These are phyloP conservation scores for Drosophila pullipes DNA, from an alignment of 2,888 invertebrate species.

Conservation along the genomic window DNA sequence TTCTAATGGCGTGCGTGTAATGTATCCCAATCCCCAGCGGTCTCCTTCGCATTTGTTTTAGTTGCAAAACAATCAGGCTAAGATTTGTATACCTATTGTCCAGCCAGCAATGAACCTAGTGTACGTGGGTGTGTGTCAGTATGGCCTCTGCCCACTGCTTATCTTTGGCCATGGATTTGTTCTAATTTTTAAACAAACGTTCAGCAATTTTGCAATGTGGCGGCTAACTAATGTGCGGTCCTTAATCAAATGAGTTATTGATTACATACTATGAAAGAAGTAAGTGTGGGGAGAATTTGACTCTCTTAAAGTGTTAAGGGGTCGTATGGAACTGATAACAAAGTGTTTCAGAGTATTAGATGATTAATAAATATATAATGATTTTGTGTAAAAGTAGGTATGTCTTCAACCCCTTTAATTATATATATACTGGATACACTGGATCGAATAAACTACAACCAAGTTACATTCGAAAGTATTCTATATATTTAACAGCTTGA, in stretches of 20 bases:
- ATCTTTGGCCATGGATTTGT: slow-evolving; percentile 42
- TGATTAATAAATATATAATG: too few relatives aligned
- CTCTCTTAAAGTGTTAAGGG: slow-evolving; percentile 2
- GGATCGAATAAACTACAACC: too few relatives aligned
- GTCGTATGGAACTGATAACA: neutral
- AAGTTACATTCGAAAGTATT: neutral
- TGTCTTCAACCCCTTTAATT: too few relatives aligned
- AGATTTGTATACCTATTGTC: slow-evolving; percentile 59
- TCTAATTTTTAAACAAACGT: slow-evolving; percentile 71
- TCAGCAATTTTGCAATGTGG: slow-evolving; percentile 46
- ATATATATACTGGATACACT: neutral
- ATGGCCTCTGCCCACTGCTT: slow-evolving; percentile 42
- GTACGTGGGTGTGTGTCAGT: slow-evolving; percentile 12
- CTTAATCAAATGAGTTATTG: slow-evolving; percentile 78
- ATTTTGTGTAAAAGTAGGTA: neutral
- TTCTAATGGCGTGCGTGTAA: slow-evolving; percentile 77
- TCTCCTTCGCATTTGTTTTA: slow-evolving; percentile 70
- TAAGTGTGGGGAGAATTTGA: neutral
- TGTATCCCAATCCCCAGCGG: slow-evolving; percentile 59
- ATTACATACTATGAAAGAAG: slow-evolving; percentile 45
- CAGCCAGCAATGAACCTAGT: slow-evolving; percentile 21
- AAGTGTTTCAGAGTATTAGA: too few relatives aligned
- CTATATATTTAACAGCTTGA: neutral
- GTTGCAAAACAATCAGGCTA: slow-evolving; percentile 73
- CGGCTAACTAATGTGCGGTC: slow-evolving; percentile 60